These are phyloP conservation scores for Zalophus californianus DNA, from an alignment of 2,797 vertebrate species.

Conservation along the genomic window DNA sequence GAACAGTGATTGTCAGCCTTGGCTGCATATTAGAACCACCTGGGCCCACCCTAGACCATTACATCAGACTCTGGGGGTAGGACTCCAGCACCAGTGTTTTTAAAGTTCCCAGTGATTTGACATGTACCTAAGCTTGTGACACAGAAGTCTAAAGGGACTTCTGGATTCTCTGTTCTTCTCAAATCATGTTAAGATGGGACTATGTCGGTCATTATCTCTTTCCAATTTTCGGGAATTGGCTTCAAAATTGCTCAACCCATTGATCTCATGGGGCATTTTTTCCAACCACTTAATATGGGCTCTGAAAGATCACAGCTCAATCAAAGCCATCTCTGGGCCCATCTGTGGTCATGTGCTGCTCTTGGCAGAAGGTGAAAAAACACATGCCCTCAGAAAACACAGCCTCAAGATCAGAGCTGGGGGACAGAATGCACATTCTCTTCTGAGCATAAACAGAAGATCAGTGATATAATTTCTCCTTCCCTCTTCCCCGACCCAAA, in stretches of 20 bases:
- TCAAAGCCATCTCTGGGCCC: background rate
- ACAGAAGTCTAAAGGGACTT: background rate
- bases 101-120: background rate
- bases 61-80: background rate
- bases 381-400: conserved; percentile 14
- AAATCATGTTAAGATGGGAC: background rate
- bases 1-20: background rate
- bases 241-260: conserved; percentile 16
- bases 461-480: background rate
- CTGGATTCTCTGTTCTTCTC: background rate
- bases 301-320: background rate
- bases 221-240: background rate
- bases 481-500: background rate
- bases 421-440: background rate
- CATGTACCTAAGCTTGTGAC: background rate
- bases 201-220: background rate
- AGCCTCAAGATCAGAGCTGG: background rate
- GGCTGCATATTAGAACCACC: background rate
- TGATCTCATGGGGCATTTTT: conserved; percentile 5
- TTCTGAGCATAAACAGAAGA: background rate
- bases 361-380: conserved; percentile 41
- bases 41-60: background rate
- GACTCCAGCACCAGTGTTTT: background rate
- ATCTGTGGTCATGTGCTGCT: conserved; percentile 1
- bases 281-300: background rate